These are phyloP conservation scores for Odontocerum albicorne DNA, from an alignment of 2,888 invertebrate species.

Conservation along the genomic window DNA sequence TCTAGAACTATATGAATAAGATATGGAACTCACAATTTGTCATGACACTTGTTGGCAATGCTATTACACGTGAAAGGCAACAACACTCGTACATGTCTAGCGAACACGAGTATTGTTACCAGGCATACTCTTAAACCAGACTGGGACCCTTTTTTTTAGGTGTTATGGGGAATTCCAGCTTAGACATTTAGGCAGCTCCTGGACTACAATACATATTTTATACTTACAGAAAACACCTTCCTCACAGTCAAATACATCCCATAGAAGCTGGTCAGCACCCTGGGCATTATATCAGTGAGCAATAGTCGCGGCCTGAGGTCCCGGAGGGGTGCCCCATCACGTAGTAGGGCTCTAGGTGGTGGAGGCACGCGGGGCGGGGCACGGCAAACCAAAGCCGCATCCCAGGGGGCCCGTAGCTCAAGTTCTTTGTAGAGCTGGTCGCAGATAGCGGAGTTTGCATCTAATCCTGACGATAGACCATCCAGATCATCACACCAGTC, in stretches of 20 bases:
- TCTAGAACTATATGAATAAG: too few species aligned
- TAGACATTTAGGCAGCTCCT: too few species aligned
- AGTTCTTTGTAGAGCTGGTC: constrained; percentile 26
- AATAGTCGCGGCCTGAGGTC: constrained; percentile 46
- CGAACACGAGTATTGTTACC: too few species aligned
- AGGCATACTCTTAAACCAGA: too few species aligned
- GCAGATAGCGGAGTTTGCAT: constrained; percentile 26
- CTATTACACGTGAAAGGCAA: too few species aligned
- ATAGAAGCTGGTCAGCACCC: constrained; percentile 45
- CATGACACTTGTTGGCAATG: too few species aligned
- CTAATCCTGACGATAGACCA: constrained; percentile 13
- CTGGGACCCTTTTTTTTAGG: too few species aligned
- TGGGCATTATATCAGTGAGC: constrained; percentile 47
- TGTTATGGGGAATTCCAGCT: too few species aligned
- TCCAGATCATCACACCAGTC: constrained; percentile 34
- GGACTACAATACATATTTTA: background rate
- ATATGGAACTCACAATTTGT: too few species aligned
- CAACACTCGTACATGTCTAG: too few species aligned
- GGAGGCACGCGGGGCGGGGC: constrained; percentile 18
- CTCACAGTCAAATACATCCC: constrained; percentile 46
- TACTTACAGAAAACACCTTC: constrained; percentile 45
- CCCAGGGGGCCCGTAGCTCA: constrained; percentile 20
- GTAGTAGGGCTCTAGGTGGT: constrained; percentile 8
- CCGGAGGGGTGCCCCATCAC: constrained; percentile 35
- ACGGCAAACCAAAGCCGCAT: constrained; percentile 27